These are phyloP conservation scores for Lottia gigantea DNA, from an alignment of 2,888 invertebrate genomes.

Conservation along the genomic window DNA sequence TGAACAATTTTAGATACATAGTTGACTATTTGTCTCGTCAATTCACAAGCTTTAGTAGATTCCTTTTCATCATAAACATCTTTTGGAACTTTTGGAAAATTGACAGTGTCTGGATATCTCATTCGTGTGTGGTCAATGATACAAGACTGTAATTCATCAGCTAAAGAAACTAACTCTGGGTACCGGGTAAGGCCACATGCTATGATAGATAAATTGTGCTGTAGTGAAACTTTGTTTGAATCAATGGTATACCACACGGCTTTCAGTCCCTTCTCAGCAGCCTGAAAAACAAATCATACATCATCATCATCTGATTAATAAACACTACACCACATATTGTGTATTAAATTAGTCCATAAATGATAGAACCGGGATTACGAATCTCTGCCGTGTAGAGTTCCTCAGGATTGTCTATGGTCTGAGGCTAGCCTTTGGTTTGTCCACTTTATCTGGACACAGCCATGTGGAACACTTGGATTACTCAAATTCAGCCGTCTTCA, in stretches of 20 bases:
- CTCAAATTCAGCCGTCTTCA: too few relatives aligned
- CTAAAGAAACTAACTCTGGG: slow-evolving; percentile 14
- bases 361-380: too few relatives aligned
- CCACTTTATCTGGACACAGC: too few relatives aligned
- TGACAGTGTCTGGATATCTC: slow-evolving; percentile 26
- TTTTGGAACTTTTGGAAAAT: slow-evolving; percentile 22
- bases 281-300: slow-evolving; percentile 20
- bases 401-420: too few relatives aligned
- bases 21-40: slow-evolving; percentile 12
- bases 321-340: too few relatives aligned
- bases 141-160: slow-evolving; percentile 11
- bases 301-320: too few relatives aligned
- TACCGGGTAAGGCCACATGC: slow-evolving; percentile 3
- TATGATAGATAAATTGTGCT: slow-evolving; percentile 14
- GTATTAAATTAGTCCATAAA: too few relatives aligned
- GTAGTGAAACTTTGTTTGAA: slow-evolving; percentile 5
- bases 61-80: slow-evolving; percentile 23
- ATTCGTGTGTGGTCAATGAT: slow-evolving; percentile 21
- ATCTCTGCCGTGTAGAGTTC: too few relatives aligned
- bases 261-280: slow-evolving; percentile 37
- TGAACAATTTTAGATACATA: background rate
- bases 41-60: slow-evolving; percentile 15
- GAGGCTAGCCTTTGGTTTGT: too few relatives aligned
- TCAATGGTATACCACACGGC: slow-evolving; percentile 25
- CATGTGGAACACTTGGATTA: too few relatives aligned